phyloP scores from a whole-genome alignment of 2,797 vertebrate genomes.

The Eurystomus glaucurus region DNA sequence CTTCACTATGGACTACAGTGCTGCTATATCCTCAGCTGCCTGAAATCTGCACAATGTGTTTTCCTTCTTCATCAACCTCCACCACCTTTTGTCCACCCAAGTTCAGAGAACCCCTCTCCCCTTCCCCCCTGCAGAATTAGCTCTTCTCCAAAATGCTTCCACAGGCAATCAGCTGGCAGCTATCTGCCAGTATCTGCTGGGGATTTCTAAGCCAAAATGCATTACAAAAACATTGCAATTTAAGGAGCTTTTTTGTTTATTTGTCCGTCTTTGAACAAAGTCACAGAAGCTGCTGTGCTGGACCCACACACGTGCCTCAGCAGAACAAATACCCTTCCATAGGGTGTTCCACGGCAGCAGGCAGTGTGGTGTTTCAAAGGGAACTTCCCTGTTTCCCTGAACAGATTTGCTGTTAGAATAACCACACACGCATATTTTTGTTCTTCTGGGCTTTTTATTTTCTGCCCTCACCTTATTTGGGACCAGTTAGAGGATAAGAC shows the following conservation, averaged over 20 bases:
- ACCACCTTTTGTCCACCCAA: neutral
- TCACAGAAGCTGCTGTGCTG: constrained; percentile 7
- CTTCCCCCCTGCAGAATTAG: neutral
- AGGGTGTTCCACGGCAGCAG: constrained; percentile 9
- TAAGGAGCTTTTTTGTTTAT: constrained; percentile 16
- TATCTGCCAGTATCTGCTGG: neutral
- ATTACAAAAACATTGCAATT: neutral
- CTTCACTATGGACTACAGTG: neutral
- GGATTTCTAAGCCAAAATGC: neutral
- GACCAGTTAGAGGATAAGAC: neutral
- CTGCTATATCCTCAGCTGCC: neutral
- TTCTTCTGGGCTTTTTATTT: constrained; percentile 53
- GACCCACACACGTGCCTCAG: neutral
- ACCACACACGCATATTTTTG: neutral
- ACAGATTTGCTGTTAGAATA: neutral
- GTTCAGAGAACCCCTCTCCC: neutral
- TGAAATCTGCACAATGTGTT: neutral
- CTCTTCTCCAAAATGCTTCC: neutral
- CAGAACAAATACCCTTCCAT: constrained; percentile 32
- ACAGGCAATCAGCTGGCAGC: neutral
- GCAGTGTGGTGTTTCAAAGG: neutral
- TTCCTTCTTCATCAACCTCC: neutral
- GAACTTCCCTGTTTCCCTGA: neutral
- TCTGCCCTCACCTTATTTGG: constrained; percentile 17
- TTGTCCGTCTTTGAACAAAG: constrained; percentile 17